A percentile compares a stretch with the other conserved stretches of the same genome.
Evolutionary conservation across 2,888 invertebrate species (phyloP).

Genomic region (Coleophora flavipennella): DNA sequence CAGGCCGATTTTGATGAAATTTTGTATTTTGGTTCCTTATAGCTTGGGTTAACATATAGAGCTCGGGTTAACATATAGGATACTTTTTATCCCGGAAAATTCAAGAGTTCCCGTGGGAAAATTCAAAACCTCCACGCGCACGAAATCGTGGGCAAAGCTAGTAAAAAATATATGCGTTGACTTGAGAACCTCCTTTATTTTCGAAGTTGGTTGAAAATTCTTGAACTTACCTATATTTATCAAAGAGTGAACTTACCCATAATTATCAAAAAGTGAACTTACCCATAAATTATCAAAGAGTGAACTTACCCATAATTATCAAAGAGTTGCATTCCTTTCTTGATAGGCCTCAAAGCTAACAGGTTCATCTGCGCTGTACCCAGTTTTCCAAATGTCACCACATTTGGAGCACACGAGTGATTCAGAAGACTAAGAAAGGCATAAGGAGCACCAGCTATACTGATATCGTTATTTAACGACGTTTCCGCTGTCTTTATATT

Average conservation of each 20-base stretch:
- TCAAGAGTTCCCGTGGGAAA: too few species aligned
- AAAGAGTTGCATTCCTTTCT: constrained; percentile 79
- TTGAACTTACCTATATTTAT: too few species aligned
- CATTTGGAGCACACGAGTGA: constrained; percentile 91
- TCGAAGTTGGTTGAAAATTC: too few species aligned
- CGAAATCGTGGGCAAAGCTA: too few species aligned
- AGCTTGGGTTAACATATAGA: too few species aligned
- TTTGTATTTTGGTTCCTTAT: too few species aligned
- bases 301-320: constrained; percentile 84
- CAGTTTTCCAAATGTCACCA: constrained; percentile 69
- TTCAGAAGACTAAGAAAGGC: constrained; percentile 86
- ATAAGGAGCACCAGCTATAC: constrained; percentile 79
- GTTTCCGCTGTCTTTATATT: constrained; percentile 52
- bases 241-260: constrained; percentile 66
- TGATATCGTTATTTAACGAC: constrained; percentile 40
- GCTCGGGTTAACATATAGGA: too few species aligned
- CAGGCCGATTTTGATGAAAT: too few species aligned
- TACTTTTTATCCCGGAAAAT: too few species aligned
- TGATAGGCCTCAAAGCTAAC: constrained; percentile 77
- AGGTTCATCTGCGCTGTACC: constrained; percentile 62
- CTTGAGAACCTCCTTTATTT: too few species aligned
- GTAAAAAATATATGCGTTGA: too few species aligned
- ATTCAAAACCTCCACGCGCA: too few species aligned
- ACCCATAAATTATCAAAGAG: constrained; percentile 72
- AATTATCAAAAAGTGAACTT: constrained; percentile 28